These are phyloP conservation scores for Chloroceryle aenea DNA, from an alignment of 2,113 vertebrate species.

Conservation along the genomic window DNA sequence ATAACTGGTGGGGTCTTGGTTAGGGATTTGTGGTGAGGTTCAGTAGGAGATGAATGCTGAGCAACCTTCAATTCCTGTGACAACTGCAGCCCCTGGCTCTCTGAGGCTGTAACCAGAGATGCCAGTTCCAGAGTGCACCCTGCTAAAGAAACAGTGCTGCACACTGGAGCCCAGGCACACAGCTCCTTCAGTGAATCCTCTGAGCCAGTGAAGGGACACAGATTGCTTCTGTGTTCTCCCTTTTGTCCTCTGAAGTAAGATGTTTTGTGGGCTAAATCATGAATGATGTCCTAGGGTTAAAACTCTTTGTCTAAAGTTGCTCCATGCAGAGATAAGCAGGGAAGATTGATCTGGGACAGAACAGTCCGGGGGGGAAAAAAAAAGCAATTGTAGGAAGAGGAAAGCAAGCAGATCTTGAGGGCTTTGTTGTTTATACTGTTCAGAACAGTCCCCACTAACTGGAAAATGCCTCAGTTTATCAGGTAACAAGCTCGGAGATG, in stretches of 20 bases:
- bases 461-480: slow-evolving; percentile 73
- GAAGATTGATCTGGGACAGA: neutral
- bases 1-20: neutral
- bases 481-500: slow-evolving; percentile 76
- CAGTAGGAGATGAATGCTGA: neutral
- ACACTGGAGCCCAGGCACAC: no score
- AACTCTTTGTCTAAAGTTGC: neutral
- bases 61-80: neutral
- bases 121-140: no score
- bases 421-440: neutral
- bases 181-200: no score
- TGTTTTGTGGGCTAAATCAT: neutral
- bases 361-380: neutral
- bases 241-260: neutral
- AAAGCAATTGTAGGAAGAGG: neutral
- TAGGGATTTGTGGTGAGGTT: neutral
- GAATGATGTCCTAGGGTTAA: neutral
- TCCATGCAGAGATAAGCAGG: neutral
- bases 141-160: no score
- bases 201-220: no score
- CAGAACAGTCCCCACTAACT: neutral
- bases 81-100: no score
- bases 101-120: no score
- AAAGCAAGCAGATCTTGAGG: neutral
- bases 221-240: neutral